phyloP scores from a whole-genome alignment of 30 jellyfish, hydroid and myxozoan species.

The Chrysaora quinquecirrha region DNA sequence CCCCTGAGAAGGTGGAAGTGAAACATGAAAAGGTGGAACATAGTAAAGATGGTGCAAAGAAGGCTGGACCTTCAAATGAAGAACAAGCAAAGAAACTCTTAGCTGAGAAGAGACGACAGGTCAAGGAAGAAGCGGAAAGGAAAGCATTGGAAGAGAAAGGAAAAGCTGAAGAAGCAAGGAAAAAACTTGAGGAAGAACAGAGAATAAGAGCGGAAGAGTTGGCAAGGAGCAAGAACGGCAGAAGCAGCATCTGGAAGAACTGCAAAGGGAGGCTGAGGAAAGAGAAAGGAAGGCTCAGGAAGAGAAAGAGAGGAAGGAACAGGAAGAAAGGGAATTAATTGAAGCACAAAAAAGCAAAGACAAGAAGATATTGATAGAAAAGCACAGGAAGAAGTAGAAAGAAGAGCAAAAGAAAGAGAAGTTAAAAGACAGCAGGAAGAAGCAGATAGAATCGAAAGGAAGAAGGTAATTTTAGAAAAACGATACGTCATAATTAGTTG shows the following conservation, averaged over 20 bases:
- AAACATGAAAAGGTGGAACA: not conserved
- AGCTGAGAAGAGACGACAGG: conserved; percentile 77
- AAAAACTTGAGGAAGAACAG: conserved; percentile 60
- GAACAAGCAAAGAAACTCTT: conserved; percentile 73
- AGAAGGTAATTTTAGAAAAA: conserved; percentile 28
- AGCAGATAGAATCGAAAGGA: conserved; percentile 77
- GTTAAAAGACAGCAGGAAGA: conserved; percentile 74
- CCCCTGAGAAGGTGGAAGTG: not conserved
- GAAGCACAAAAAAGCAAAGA: conserved; percentile 69
- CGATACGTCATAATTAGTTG: not conserved
- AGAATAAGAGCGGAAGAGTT: conserved; percentile 49
- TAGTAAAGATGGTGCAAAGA: conserved; percentile 24
- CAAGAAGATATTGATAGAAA: conserved; percentile 75
- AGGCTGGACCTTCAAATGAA: conserved; percentile 57
- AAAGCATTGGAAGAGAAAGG: conserved; percentile 55
- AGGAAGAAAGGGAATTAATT: conserved; percentile 63
- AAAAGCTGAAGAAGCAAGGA: conserved; percentile 65
- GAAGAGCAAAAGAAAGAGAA: conserved; percentile 78
- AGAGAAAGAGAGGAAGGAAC: conserved; percentile 55
- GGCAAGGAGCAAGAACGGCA: conserved; percentile 70
- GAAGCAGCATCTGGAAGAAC: conserved; percentile 60
- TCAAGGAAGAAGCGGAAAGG: conserved; percentile 68
- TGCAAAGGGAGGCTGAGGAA: conserved; percentile 67
- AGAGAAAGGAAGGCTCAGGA: conserved; percentile 67
- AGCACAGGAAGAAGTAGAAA: conserved; percentile 78